Evolutionary conservation across 2,888 invertebrate genomes (phyloP).

Genomic region (Dorcus hopei): DNA sequence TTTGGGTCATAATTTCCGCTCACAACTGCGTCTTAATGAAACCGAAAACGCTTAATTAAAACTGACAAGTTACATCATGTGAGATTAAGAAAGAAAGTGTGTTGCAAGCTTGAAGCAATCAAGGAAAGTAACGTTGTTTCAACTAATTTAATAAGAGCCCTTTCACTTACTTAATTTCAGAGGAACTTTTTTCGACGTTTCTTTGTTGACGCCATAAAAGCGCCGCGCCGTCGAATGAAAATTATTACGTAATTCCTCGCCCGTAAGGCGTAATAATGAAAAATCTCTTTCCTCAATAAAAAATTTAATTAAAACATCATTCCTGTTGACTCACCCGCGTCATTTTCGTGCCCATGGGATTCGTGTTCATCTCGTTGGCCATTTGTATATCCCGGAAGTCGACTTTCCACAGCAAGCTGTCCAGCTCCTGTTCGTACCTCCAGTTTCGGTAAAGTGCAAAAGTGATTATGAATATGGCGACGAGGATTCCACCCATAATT

Average conservation of each 20-base stretch:
- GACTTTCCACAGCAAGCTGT: constrained; percentile 90
- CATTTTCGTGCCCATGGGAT: constrained; percentile 42
- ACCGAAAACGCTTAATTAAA: too few relatives aligned
- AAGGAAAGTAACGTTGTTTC: too few relatives aligned
- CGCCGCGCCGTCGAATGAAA: too few relatives aligned
- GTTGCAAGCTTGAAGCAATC: too few relatives aligned
- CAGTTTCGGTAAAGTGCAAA: constrained; percentile 83
- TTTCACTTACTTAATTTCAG: too few relatives aligned
- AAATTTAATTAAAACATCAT: not conserved
- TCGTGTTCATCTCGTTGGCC: constrained; percentile 56
- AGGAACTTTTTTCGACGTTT: too few relatives aligned
- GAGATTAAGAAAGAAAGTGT: too few relatives aligned
- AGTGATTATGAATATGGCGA: constrained; percentile 69
- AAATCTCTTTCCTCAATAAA: not conserved
- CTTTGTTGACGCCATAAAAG: too few relatives aligned
- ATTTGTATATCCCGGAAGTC: constrained; percentile 87
- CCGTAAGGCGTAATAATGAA: not conserved
- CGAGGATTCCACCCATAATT: constrained; percentile 71
- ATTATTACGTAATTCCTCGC: not conserved
- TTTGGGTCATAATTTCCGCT: too few relatives aligned
- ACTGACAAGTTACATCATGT: too few relatives aligned
- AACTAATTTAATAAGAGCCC: too few relatives aligned
- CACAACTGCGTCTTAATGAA: too few relatives aligned
- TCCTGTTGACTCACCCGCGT: constrained; percentile 37
- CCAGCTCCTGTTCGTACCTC: constrained; percentile 91